Percentiles rank a stretch among this genome's conserved stretches.
Conservation (phyloP, 2,113 vertebrate genomes). For the Cyanoramphus novaezelandiae region DNA sequence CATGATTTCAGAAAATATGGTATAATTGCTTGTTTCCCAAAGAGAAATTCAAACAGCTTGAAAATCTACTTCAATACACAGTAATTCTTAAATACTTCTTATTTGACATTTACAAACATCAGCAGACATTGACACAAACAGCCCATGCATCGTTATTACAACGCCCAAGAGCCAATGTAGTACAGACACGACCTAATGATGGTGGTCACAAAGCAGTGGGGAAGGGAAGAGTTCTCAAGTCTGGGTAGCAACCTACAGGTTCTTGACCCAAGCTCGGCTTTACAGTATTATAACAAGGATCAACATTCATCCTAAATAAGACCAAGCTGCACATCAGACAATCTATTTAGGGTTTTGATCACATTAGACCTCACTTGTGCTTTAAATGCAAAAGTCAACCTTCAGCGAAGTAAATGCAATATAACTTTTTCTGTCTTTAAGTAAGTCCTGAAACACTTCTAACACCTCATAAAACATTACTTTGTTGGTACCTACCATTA, state of each 20-base stretch:
- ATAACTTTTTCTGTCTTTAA: not conserved
- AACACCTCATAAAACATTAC: conserved; percentile 36
- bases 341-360: not conserved
- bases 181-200: conserved; percentile 29
- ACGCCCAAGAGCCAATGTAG: not conserved
- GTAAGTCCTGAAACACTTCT: conserved; percentile 8
- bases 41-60: not conserved
- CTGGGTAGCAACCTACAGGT: not conserved
- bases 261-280: not conserved
- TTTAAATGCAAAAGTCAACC: not conserved
- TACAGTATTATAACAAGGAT: not conserved
- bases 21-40: not conserved
- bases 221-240: not conserved
- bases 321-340: not conserved
- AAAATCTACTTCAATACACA: not conserved
- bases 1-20: not conserved
- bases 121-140: fast-evolving
- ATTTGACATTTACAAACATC: not conserved
- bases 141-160: not conserved
- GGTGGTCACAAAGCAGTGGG: not conserved
- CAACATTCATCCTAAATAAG: not conserved
- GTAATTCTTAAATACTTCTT: not conserved
- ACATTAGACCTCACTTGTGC: not conserved
- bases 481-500: conserved; percentile 25
- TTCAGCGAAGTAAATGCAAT: not conserved